phyloP scores from a whole-genome alignment of 2,113 vertebrate genomes.

The Aphelocoma coerulescens region DNA sequence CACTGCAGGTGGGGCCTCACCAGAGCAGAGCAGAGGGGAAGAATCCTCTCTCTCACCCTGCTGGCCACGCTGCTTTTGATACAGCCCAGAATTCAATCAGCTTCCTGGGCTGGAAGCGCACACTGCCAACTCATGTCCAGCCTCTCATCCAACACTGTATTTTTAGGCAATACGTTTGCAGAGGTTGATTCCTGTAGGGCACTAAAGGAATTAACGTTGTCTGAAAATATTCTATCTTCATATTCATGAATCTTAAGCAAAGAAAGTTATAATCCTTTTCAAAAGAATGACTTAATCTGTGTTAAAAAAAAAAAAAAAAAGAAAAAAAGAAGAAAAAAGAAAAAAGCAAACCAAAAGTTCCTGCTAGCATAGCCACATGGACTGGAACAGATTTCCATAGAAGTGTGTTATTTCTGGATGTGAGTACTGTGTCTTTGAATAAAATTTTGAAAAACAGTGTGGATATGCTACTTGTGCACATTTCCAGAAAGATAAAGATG shows the following conservation, averaged over 20 bases:
- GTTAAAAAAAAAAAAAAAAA: background rate
- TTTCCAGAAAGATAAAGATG: background rate
- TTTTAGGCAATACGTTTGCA: background rate
- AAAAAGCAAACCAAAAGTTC: background rate
- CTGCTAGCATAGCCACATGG: background rate
- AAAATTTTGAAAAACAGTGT: background rate
- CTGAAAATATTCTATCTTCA: background rate
- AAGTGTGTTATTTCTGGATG: background rate
- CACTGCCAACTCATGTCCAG: background rate
- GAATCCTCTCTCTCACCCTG: background rate
- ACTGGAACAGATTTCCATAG: background rate
- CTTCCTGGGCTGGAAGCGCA: rapidly evolving
- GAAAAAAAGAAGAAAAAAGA: background rate
- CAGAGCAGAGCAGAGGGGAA: background rate
- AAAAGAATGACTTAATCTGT: background rate
- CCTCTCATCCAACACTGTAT: background rate
- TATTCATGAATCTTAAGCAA: background rate
- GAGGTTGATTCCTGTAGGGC: background rate
- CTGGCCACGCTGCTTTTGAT: rapidly evolving
- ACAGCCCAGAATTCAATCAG: background rate
- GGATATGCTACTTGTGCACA: background rate
- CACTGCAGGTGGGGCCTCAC: background rate
- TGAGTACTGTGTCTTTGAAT: background rate
- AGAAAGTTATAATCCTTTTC: background rate
- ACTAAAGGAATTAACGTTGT: background rate